Percentiles rank a stretch among this genome's conserved stretches.
Evolutionary conservation across 2,113 vertebrate species (phyloP).

Genomic region (Prionailurus bengalensis): DNA sequence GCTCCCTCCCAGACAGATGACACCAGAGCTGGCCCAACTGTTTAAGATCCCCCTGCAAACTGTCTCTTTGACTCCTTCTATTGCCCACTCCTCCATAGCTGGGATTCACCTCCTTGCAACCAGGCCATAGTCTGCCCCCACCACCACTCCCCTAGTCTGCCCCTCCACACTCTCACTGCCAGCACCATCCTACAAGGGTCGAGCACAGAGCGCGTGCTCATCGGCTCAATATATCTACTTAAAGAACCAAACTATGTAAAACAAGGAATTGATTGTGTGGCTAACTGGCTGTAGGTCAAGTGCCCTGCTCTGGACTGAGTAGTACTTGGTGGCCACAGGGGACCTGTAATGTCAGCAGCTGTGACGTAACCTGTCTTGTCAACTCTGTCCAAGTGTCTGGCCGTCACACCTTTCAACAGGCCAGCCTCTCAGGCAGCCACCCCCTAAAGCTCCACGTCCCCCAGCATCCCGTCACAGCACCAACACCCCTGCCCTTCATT

Average conservation of each 20-base stretch:
- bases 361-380: neutral
- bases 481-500: too few relatives aligned
- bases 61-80: neutral
- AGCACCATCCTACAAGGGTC: neutral
- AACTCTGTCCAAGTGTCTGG: neutral
- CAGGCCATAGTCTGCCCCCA: neutral
- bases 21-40: neutral
- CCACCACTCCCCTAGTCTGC: neutral
- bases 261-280: neutral
- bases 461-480: neutral
- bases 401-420: accelerated
- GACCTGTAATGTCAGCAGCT: neutral
- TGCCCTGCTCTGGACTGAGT: neutral
- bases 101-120: neutral
- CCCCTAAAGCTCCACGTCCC: neutral
- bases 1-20: neutral
- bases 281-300: neutral
- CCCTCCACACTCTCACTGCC: neutral
- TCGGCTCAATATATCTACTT: neutral
- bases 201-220: neutral
- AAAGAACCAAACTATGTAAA: neutral
- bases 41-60: neutral
- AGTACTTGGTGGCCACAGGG: accelerated
- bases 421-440: neutral
- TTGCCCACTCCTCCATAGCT: neutral